phyloP scores from a whole-genome alignment of 2,113 vertebrate genomes.

The Odobenus rosmarus region DNA sequence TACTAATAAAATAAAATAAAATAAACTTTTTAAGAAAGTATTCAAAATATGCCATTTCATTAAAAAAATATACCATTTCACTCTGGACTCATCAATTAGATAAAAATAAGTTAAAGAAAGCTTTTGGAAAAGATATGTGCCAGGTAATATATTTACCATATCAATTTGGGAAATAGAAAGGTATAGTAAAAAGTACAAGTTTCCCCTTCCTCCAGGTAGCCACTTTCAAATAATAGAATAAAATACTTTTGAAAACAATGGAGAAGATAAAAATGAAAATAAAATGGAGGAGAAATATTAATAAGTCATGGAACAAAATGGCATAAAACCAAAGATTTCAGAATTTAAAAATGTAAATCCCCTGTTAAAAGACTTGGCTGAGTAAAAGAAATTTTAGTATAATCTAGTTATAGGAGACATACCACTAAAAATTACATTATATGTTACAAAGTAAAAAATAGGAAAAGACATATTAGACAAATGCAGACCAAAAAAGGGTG shows the following conservation, averaged over 20 bases:
- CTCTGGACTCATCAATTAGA: neutral
- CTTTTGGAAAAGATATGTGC: slow-evolving; percentile 12
- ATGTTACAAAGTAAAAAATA: slow-evolving; percentile 35
- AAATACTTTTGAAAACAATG: neutral
- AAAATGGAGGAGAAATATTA: slow-evolving; percentile 27
- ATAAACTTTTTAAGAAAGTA: neutral
- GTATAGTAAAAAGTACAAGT: neutral
- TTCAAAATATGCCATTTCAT: neutral
- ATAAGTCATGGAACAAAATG: slow-evolving; percentile 14
- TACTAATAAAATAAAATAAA: neutral
- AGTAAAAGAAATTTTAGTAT: slow-evolving; percentile 50
- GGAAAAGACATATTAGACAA: neutral
- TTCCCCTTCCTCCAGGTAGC: neutral
- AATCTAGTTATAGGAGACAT: slow-evolving; percentile 20
- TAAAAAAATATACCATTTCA: neutral
- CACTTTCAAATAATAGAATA: slow-evolving; percentile 42
- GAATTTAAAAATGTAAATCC: slow-evolving; percentile 38
- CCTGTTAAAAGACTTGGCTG: slow-evolving; percentile 20
- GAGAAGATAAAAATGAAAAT: neutral
- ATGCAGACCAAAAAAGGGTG: neutral
- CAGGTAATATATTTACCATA: neutral
- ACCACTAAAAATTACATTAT: neutral
- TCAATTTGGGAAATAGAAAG: slow-evolving; percentile 40
- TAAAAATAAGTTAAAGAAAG: slow-evolving; percentile 38
- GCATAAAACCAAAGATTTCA: slow-evolving; percentile 1